These are phyloP conservation scores for Griposia aprilina DNA, from an alignment of 2,888 invertebrate genomes.

Conservation along the genomic window DNA sequence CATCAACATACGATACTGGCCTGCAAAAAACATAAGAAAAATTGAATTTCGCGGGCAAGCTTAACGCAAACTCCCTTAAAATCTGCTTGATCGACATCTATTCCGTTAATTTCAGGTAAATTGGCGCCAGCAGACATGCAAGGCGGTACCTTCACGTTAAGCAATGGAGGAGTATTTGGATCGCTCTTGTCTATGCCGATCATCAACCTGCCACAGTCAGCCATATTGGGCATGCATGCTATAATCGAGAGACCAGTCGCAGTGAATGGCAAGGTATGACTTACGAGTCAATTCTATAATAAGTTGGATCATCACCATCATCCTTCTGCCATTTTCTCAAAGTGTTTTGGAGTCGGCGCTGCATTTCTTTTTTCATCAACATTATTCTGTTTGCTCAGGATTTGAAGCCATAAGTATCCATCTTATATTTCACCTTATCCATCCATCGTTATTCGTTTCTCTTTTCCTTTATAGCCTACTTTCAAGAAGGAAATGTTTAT, in stretches of 20 bases:
- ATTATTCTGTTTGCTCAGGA: no score
- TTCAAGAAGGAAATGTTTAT: neutral
- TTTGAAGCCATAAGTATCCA: neutral
- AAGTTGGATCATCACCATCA: neutral
- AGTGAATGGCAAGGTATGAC: constrained; percentile 95
- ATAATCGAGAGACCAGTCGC: constrained; percentile 98
- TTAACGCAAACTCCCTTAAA: neutral
- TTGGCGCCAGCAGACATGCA: constrained; percentile 99
- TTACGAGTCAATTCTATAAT: neutral
- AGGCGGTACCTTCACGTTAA: constrained; percentile 99
- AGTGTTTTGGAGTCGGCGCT: neutral
- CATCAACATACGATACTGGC: no score
- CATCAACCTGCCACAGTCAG: constrained; percentile 99
- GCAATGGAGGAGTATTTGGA: constrained; percentile 99
- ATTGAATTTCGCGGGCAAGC: no score
- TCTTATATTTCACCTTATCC: neutral
- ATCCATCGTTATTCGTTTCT: neutral
- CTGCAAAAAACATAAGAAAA: no score
- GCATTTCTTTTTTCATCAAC: neutral
- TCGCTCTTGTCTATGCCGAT: constrained; percentile 99
- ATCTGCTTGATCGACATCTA: neutral
- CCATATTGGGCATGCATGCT: constrained; percentile 99
- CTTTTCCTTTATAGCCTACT: neutral
- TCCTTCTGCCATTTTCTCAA: neutral
- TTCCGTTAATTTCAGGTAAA: constrained; percentile 74